Percentiles rank a stretch among this genome's conserved stretches.
phyloP scores from a whole-genome alignment of 2,113 vertebrate genomes.

The Ammodytes marinus region DNA sequence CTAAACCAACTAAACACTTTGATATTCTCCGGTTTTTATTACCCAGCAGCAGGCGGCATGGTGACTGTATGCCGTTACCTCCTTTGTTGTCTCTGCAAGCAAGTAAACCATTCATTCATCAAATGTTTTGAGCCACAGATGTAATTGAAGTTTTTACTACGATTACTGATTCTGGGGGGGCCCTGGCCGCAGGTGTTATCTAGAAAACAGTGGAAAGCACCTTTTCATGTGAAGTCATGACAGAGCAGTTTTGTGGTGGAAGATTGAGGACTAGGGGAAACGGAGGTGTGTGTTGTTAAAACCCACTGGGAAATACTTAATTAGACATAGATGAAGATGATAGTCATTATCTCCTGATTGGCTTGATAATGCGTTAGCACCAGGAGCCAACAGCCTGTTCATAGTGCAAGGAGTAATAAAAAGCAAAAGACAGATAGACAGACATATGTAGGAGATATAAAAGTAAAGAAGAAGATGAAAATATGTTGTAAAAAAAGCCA shows the following conservation, averaged over 20 bases:
- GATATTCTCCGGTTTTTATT: slow-evolving; percentile 65
- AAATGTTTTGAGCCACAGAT: slow-evolving; percentile 68
- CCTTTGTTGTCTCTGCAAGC: slow-evolving; percentile 73
- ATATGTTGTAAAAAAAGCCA: slow-evolving; percentile 52
- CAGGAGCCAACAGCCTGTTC: slow-evolving; percentile 14
- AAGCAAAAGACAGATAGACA: slow-evolving; percentile 20
- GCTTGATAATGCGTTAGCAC: slow-evolving; percentile 71
- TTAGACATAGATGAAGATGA: slow-evolving; percentile 81
- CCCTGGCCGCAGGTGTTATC: slow-evolving; percentile 65
- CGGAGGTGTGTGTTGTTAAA: slow-evolving; percentile 49
- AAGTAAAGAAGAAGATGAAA: slow-evolving; percentile 53
- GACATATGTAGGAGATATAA: slow-evolving; percentile 24
- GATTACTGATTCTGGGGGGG: slow-evolving; percentile 65
- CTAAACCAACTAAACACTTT: slow-evolving; percentile 68
- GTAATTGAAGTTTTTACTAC: slow-evolving; percentile 70
- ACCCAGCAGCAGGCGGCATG: slow-evolving; percentile 6
- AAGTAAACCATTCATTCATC: slow-evolving; percentile 72
- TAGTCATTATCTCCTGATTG: slow-evolving; percentile 83
- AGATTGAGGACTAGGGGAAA: slow-evolving; percentile 73
- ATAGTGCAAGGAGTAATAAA: slow-evolving; percentile 9
- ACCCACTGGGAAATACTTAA: slow-evolving; percentile 78
- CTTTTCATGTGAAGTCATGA: slow-evolving; percentile 84
- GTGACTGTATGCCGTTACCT: slow-evolving; percentile 62
- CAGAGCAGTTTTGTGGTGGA: slow-evolving; percentile 77
- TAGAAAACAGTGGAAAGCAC: slow-evolving; percentile 90